Base-by-base conservation (phyloP, 2,113 vertebrate species). In the Ceyx margarethae region DNA sequence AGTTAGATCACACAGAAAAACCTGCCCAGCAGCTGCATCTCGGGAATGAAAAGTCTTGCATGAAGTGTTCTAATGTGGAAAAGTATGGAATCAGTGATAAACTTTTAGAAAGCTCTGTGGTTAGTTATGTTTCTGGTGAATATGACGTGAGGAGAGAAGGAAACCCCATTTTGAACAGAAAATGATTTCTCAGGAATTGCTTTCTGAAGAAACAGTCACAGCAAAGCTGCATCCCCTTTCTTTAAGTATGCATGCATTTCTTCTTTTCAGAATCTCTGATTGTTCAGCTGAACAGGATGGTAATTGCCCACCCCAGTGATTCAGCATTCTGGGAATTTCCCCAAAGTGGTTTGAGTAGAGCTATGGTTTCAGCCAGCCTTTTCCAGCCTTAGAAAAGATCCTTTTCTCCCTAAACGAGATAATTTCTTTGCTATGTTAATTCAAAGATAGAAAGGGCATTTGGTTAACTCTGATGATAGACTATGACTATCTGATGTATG, bases 251-350 rank as follows among this genome's bases (percentile, higher is more conserved):
- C 35, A 48, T 76, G 64, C 4, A 3, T 80, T 74, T 92, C 43
- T 95, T 64, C 65, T 89, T 43, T 82, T 87, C 73, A 66, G 69
- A 80, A 77, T 87, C 61, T 82, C 51, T 82, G 84, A 61, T 61
- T 69, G 33, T 89, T 77, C 84, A 71, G 50, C 45, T 82, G 75
- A 91, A 85, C 68, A 93, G 31, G 64, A 40, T 92, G 72, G 60
- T 85, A 82, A 93, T 74, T 95, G 92, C 87, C 84, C 71, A 91
- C 67, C 37, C 46, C 60, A 71, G 35, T 94, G 95, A 95, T 50
- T 94, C 91, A 96, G 56, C 79, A 77, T 61, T 89, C 81, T 92
- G 72, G 67, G 91, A 92, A 94, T 89, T 94, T 94, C 92, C 94
- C 53, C 29, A n/a, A 80, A 91, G 62, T 76, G 45, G 46, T 85